Percentiles rank a stretch among this genome's conserved stretches.
phyloP scores from a whole-genome alignment of 2,888 invertebrate species.

The Amitus sp. region DNA sequence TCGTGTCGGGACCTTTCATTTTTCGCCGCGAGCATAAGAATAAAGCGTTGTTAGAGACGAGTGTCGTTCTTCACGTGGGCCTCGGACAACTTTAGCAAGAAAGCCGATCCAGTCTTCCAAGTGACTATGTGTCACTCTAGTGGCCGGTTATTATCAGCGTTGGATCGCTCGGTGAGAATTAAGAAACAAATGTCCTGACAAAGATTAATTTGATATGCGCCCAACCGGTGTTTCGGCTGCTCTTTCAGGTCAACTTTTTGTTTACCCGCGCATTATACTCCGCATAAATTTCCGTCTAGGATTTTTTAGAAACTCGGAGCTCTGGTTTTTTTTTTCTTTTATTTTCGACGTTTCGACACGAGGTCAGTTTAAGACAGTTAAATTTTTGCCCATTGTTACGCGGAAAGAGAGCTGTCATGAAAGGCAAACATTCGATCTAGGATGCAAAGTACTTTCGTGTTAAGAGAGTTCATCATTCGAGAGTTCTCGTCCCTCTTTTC shows the following conservation, averaged over 20 bases:
- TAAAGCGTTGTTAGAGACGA: conserved; percentile 21
- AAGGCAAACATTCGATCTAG: background rate
- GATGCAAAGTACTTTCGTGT: conserved; percentile 2
- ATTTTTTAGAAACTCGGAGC: conserved; percentile 2
- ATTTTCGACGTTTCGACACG: background rate
- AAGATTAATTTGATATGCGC: conserved; percentile 45
- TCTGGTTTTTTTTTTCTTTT: background rate
- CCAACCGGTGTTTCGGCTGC: conserved; percentile 33
- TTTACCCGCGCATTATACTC: conserved; percentile 39
- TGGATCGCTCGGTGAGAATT: conserved; percentile 47
- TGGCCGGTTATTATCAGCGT: conserved; percentile 45
- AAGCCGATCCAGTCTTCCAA: conserved; percentile 33
- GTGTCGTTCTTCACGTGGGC: conserved; percentile 30
- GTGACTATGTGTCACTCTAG: conserved; percentile 37
- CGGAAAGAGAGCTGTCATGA: background rate
- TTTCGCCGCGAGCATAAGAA: conserved; percentile 15
- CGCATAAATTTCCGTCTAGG: conserved; percentile 42
- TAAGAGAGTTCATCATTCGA: conserved; percentile 32
- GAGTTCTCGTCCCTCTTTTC: conserved; percentile 21
- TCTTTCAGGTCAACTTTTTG: conserved; percentile 39
- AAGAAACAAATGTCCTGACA: conserved; percentile 44
- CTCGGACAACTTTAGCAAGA: conserved; percentile 16
- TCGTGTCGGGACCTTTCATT: conserved; percentile 8
- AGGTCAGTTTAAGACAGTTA: background rate
- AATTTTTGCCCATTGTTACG: background rate